Evolutionary conservation across 2,888 invertebrate genomes (phyloP), one percentile per base, ranked within the genome.

Genomic region (Agriotes lineatus): DNA sequence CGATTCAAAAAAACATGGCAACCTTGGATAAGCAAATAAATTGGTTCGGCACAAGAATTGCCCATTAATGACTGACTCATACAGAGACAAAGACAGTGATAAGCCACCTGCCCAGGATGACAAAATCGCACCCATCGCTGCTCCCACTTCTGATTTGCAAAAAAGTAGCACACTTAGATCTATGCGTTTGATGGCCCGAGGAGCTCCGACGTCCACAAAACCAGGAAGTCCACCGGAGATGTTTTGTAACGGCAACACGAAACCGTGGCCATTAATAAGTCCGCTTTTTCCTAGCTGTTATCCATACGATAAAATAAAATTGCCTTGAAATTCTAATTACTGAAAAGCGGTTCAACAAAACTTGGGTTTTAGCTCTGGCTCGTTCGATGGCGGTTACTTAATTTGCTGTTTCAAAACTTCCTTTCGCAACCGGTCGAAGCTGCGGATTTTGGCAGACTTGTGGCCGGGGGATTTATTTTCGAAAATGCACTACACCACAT

Each of bases 41-140:
- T 48, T 48, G 10, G 48, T 48, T 22, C 48, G 14, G 14, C 9
- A 12, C 4, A 48, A 25, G 48, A 22, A 25, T 48, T 22, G 20
- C 20, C 22, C 12, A 20, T 48, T 48, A 22, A 48, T 25, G 5
- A 22, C 48, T 48, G 48, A 48, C 48, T 48, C 48, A 48, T 22
- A 48, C n/a, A n/a, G n/a, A n/a, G n/a, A n/a, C n/a, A n/a, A n/a
- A n/a, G n/a, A n/a, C n/a, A n/a, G n/a, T n/a, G n/a, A n/a, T n/a
- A n/a, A n/a, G n/a, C n/a, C n/a, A n/a, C n/a, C n/a, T n/a, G n/a
- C n/a, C n/a, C n/a, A n/a, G n/a, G n/a, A n/a, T n/a, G n/a, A n/a
- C n/a, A 12, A 12, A 37, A 37, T 14, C 14, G 12, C 37, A 4
- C n/a, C 37, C 37, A 37, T 4, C 12, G 1, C 1, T 37, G 14